Evolutionary conservation across 2,888 invertebrate species (phyloP).

Genomic region (Drosophila conformis): DNA sequence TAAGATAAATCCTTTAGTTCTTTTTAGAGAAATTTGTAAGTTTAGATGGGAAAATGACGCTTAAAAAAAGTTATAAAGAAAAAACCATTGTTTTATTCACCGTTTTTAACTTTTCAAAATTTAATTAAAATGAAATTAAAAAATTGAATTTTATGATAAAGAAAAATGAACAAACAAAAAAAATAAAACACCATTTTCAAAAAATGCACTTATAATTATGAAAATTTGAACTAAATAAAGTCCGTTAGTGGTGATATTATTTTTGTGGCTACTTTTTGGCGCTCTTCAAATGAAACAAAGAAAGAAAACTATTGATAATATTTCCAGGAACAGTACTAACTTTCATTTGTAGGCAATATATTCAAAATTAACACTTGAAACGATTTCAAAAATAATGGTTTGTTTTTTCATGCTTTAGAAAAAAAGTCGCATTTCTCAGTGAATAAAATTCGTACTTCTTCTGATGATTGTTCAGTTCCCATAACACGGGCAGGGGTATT

Average conservation of each 20-base stretch:
- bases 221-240: neutral
- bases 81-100: neutral
- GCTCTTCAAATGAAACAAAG: neutral
- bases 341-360: neutral
- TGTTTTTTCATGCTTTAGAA: neutral
- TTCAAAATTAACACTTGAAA: neutral
- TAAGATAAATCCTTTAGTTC: neutral
- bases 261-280: neutral
- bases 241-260: neutral
- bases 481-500: neutral
- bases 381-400: neutral
- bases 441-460: neutral
- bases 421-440: neutral
- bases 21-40: neutral
- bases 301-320: neutral
- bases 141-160: no score
- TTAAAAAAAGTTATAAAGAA: neutral
- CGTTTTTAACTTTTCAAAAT: neutral
- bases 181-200: no score
- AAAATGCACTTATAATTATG: neutral
- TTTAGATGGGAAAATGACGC: neutral
- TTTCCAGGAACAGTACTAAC: neutral
- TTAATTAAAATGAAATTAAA: no score
- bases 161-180: no score
- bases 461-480: neutral